Percentiles rank a stretch among this genome's conserved stretches.
These are phyloP conservation scores for Peromyscus polionotus DNA, from an alignment of 2,113 vertebrate genomes.

Conservation along the genomic window DNA sequence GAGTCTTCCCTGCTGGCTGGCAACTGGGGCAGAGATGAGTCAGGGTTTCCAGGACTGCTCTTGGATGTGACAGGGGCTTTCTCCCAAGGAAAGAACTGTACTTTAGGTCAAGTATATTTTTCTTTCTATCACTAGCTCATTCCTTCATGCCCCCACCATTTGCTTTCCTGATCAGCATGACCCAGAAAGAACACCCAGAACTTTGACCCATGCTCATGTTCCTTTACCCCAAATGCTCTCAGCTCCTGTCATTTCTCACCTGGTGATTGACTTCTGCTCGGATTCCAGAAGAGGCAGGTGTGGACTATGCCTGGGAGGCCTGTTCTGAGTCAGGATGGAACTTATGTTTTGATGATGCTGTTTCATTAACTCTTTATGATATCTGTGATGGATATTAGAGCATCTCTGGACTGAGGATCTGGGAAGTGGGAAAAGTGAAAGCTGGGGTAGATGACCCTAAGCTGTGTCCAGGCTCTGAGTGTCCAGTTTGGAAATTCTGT, in stretches of 20 bases:
- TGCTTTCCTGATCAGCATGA: not conserved
- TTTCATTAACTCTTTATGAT: not conserved
- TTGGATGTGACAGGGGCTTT: not conserved
- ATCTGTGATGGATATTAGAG: fast-evolving
- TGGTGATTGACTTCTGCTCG: not conserved
- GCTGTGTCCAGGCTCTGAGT: not conserved
- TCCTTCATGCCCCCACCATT: not conserved
- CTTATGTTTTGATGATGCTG: no score
- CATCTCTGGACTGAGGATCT: no score
- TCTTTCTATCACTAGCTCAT: not conserved
- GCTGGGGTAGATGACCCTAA: not conserved
- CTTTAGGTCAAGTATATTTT: not conserved
- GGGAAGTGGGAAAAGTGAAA: not conserved
- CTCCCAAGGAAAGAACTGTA: not conserved
- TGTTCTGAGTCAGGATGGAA: no score
- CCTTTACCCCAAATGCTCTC: not conserved
- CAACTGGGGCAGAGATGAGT: no score
- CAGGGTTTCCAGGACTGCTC: no score
- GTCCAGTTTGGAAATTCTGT: not conserved
- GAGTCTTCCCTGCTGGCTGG: no score
- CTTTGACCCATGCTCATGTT: not conserved
- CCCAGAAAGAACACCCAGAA: not conserved
- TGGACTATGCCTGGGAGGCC: no score
- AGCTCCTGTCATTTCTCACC: not conserved
- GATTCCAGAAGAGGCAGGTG: no score